These are phyloP conservation scores for Macrocentrus cingulum DNA, from an alignment of 1,140 invertebrate species.

Conservation along the genomic window DNA sequence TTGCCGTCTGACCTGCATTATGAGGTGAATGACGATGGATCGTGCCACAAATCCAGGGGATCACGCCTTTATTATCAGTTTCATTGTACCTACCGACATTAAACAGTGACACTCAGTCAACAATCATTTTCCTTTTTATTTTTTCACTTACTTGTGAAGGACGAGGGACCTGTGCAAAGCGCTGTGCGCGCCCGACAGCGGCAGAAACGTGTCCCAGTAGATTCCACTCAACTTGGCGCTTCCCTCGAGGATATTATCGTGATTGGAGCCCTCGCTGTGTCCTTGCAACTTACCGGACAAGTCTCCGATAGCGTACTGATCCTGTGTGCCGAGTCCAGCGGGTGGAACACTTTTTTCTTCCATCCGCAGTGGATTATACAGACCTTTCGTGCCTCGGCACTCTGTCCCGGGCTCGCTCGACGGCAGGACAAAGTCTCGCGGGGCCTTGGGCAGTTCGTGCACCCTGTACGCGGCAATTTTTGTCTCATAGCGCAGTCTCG, in stretches of 20 bases:
- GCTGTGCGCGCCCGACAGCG: conserved; percentile 78
- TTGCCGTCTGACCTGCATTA: conserved; percentile 69
- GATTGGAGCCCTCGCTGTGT: conserved; percentile 69
- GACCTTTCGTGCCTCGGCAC: conserved; percentile 67
- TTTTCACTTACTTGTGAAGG: conserved; percentile 69
- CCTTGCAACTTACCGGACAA: conserved; percentile 84
- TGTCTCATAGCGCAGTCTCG: conserved; percentile 64
- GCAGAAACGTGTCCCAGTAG: conserved; percentile 85
- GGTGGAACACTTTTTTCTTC: conserved; percentile 63
- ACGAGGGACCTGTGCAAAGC: conserved; percentile 81
- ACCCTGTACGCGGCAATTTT: conserved; percentile 69
- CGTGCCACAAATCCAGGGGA: conserved; percentile 70
- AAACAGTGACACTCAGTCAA: conserved; percentile 1
- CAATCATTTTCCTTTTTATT: neutral
- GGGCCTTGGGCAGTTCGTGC: conserved; percentile 68
- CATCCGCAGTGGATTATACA: conserved; percentile 72
- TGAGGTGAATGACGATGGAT: conserved; percentile 67
- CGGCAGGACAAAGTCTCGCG: conserved; percentile 49
- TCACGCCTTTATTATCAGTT: conserved; percentile 57
- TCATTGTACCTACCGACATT: conserved; percentile 47
- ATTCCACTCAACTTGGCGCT: conserved; percentile 71
- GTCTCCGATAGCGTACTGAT: conserved; percentile 87
- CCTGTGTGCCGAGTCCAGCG: conserved; percentile 75
- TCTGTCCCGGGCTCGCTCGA: conserved; percentile 48
- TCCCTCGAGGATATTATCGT: conserved; percentile 67